Evolutionary conservation across 2,113 vertebrate genomes (phyloP).

Genomic region (Pleuronectes platessa): DNA sequence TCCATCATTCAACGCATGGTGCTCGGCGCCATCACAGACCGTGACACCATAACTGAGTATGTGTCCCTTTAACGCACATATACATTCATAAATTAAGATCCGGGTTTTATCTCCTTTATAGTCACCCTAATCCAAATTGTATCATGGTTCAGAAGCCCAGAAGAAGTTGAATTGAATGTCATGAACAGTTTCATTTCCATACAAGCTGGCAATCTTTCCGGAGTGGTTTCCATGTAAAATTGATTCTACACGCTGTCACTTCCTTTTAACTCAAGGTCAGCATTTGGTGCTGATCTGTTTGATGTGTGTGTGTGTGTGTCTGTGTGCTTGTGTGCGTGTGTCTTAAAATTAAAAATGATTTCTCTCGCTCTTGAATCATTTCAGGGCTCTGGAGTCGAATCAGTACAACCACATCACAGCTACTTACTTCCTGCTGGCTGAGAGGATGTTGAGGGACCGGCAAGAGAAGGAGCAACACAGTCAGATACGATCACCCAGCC

Average conservation of each 20-base stretch:
- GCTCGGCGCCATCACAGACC: slow-evolving; percentile 93
- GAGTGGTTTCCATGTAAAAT: slow-evolving; percentile 49
- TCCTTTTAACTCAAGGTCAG: slow-evolving; percentile 24
- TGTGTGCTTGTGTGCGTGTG: not conserved
- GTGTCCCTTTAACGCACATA: slow-evolving; percentile 53
- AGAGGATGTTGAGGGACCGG: slow-evolving; percentile 94
- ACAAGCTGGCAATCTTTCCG: slow-evolving; percentile 37
- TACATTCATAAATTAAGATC: not conserved
- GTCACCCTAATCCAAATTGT: slow-evolving; percentile 15
- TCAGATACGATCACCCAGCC: slow-evolving; percentile 93
- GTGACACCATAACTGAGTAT: slow-evolving; percentile 95
- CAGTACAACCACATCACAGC: slow-evolving; percentile 99
- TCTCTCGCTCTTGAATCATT: not conserved
- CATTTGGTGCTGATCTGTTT: slow-evolving; percentile 20
- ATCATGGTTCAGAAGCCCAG: slow-evolving; percentile 7
- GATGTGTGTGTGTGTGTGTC: not conserved
- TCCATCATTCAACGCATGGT: slow-evolving; percentile 98
- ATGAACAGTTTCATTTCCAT: slow-evolving; percentile 55
- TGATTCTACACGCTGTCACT: slow-evolving; percentile 41
- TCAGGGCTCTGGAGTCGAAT: slow-evolving; percentile 95
- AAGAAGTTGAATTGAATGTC: slow-evolving; percentile 37
- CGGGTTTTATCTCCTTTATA: slow-evolving; percentile 22
- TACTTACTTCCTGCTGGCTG: slow-evolving; percentile 97
- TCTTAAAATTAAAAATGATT: slow-evolving; percentile 8
- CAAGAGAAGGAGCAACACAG: slow-evolving; percentile 93